Base-by-base conservation (phyloP, 1,140 invertebrate species). In the Ruditapes philippinarum region DNA sequence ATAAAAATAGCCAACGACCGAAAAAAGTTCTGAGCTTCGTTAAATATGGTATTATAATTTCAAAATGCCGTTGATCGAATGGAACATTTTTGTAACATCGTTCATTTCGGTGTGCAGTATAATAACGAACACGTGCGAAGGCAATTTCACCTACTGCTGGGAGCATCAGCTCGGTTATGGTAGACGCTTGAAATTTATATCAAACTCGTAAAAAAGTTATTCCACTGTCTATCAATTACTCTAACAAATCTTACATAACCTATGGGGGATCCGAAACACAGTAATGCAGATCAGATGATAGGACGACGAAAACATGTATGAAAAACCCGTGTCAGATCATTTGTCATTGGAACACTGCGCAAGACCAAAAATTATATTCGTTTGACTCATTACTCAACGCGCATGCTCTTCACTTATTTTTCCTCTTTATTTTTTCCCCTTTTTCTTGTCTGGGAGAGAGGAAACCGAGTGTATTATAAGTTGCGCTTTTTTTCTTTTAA, bases 161-260 rank as follows among this genome's bases (percentile, higher is more conserved):
- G 9, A 51, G 33, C 22, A 78, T 45, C 74, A 78, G 38, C 42
- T 51, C 31, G 28, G 31, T 70, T 36, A 74, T 74, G 42, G 42
- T 42, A 60, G 4, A 9, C 11, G 25, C 78, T 80, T 80, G 57
- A 80, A 80, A 62, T 80, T 80, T 60, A 80, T 80, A 80, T 80
- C 74, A 51, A 78, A 78, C 57, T 80, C 78, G 42, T 80, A 80
- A 80, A 80, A 80, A 80, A 38, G 42, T 80, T 80, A 60, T n/a
- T 80, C 36, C 78, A 60, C 78, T 80, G 78, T 80, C 78, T 80
- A 80, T 80, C 78, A 49, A 57, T 80, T 40, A 80, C 42, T 14
- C 17, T 80, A 38, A 60, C 57, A 80, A 28, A 80, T 40, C 19
- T 80, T 60, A 80, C 73, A 51, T 76, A 76, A 76, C 45, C 73